Percentiles rank a stretch among this genome's conserved stretches.
phyloP scores from a whole-genome alignment of 2,113 vertebrate genomes.

The Chionomys nivalis region DNA sequence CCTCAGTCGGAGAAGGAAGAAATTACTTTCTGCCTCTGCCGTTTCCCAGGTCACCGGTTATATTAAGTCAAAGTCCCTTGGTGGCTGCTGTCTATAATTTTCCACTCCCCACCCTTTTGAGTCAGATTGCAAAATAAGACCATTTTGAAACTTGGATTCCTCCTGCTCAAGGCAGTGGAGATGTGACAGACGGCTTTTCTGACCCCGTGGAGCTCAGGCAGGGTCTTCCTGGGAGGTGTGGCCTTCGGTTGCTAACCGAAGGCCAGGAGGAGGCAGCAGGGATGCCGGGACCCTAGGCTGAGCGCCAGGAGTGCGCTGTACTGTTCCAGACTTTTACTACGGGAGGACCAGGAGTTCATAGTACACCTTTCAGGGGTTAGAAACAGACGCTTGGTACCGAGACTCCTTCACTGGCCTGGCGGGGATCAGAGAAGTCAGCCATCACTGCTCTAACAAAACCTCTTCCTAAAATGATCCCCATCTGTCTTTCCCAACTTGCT shows the following conservation, averaged over 20 bases:
- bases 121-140: conserved; percentile 78
- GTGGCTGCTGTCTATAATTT: conserved; percentile 75
- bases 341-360: neutral
- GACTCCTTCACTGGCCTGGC: neutral
- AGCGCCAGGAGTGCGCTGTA: neutral
- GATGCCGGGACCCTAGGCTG: neutral
- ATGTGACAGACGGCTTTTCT: neutral
- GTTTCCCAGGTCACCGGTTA: conserved; percentile 79
- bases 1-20: conserved; percentile 58
- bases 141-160: conserved; percentile 70
- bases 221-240: neutral
- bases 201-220: neutral
- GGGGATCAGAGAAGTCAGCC: neutral
- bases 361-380: neutral
- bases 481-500: neutral
- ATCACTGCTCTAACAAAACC: neutral
- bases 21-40: conserved; percentile 75
- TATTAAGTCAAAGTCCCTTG: conserved; percentile 79
- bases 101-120: conserved; percentile 77
- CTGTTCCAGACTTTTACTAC: neutral
- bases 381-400: neutral
- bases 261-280: neutral
- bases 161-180: neutral
- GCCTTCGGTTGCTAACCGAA: neutral
- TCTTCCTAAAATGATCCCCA: neutral